Evolutionary conservation across 2,113 vertebrate genomes (phyloP).

Genomic region (Vulpes lagopus): DNA sequence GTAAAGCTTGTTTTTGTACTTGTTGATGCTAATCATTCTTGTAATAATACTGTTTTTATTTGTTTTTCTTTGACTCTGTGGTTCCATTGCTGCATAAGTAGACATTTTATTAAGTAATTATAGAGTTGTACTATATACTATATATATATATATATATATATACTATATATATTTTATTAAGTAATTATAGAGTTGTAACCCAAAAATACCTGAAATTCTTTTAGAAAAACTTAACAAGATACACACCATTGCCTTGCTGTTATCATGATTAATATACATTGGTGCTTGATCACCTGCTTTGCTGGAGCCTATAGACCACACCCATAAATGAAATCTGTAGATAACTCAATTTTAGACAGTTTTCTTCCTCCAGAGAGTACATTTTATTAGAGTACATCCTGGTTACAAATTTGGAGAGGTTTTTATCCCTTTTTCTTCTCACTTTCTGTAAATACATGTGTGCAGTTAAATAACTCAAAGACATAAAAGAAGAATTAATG

Average conservation of each 20-base stretch:
- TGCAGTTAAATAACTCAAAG: background rate
- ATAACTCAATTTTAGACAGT: slow-evolving; percentile 26
- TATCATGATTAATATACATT: background rate
- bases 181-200: background rate
- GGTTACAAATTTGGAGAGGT: background rate
- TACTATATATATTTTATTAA: background rate
- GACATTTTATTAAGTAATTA: background rate
- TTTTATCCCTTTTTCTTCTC: slow-evolving; percentile 5
- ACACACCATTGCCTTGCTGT: background rate
- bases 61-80: slow-evolving; percentile 34
- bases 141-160: background rate
- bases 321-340: background rate
- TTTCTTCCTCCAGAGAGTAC: background rate
- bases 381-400: slow-evolving; percentile 46
- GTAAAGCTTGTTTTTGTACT: slow-evolving; percentile 40
- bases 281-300: slow-evolving; percentile 1
- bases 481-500: slow-evolving; percentile 11
- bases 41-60: slow-evolving; percentile 41
- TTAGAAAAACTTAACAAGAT: slow-evolving; percentile 26
- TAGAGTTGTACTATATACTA: background rate
- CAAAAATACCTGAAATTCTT: slow-evolving; percentile 50
- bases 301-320: background rate
- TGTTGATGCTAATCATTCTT: slow-evolving; percentile 12
- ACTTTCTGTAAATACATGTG: background rate
- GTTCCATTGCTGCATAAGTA: background rate